Conservation (phyloP, 2,113 vertebrate genomes). For the Cryptotis parvus region DNA sequence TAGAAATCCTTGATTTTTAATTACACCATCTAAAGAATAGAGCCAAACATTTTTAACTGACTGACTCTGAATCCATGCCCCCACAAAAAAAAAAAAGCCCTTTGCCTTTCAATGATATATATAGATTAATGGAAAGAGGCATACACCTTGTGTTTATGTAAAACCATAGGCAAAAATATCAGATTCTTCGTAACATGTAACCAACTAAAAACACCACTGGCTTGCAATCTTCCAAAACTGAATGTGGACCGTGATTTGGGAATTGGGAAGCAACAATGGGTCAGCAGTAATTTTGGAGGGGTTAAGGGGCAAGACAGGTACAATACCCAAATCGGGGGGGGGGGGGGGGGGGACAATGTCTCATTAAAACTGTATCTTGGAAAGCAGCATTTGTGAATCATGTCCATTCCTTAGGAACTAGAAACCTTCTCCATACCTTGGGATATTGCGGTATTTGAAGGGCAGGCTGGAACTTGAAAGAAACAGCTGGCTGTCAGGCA, state of each 20-base stretch:
- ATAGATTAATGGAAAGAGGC: not conserved
- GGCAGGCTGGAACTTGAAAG: not conserved
- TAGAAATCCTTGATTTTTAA: not conserved
- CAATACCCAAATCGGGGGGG: not conserved
- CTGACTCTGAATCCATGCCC: not conserved
- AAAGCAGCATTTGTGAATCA: not conserved
- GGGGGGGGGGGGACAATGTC: no score
- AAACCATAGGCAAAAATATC: slow-evolving; percentile 14
- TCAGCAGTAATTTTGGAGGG: no score
- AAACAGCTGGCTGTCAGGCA: not conserved
- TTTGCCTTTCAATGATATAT: not conserved
- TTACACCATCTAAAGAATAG: not conserved
- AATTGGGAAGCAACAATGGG: not conserved
- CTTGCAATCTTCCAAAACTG: slow-evolving; percentile 48
- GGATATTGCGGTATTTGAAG: not conserved
- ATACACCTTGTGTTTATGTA: not conserved
- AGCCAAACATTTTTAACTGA: not conserved
- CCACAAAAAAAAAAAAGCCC: no score
- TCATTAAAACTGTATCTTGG: slow-evolving; percentile 13
- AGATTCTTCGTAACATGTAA: not conserved
- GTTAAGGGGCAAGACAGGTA: not conserved
- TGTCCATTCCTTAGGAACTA: not conserved
- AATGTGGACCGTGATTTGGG: not conserved
- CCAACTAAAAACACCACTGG: slow-evolving; percentile 27
- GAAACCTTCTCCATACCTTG: slow-evolving; percentile 19